Evolutionary conservation across 2,113 vertebrate genomes (phyloP), one percentile per base, ranked within the genome.

Genomic region (Odocoileus hemionus): DNA sequence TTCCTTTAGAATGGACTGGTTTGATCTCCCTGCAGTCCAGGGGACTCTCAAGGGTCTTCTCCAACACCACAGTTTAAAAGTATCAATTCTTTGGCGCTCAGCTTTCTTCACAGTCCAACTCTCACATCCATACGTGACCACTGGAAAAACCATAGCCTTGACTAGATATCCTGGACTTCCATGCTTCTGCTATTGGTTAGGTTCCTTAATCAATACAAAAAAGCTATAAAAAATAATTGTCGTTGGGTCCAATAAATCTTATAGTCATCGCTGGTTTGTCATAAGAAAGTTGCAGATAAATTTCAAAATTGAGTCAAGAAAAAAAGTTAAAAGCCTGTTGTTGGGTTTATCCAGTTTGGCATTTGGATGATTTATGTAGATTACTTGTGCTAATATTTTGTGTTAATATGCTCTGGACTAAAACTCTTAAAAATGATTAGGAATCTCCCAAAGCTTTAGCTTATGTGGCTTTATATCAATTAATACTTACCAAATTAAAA

Each of bases 401-500:
- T 50, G 47, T 7, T 50, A 50, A 50, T 50, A 50, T 50, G 47
- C 67, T 89, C 70, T 86, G 19, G 47, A 78, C 19, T 12, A 8
- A 70, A 3, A 36, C 36, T 82, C 55, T 86, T 55, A 92, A 86
- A 94, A 94, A 57, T 61, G 36, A 80, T 4, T 43, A 14, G 45
- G 7, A 6, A 25, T 6, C 30, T n/a, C n/a, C 3, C 25, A 67
- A 85, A 80, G 33, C 14, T 67, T 89, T 76, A 21, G 10, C 14
- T 47, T 30, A n/a, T 36, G 30, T 64, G 85, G 54, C 76, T 96
- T 96, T 91, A 76, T 55, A 76, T 52, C 14, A 91, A 80, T 36
- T 10, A 7, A 60, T 80, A 93, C 25, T 89, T 93, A 94, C 28
- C 82, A 91, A 88, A 52, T 93, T 82, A 95, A 67, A 96, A 96